Percentiles rank a stretch among this genome's conserved stretches.
Conservation (phyloP, 2,113 vertebrate species). For the Gopherus evgoodei region DNA sequence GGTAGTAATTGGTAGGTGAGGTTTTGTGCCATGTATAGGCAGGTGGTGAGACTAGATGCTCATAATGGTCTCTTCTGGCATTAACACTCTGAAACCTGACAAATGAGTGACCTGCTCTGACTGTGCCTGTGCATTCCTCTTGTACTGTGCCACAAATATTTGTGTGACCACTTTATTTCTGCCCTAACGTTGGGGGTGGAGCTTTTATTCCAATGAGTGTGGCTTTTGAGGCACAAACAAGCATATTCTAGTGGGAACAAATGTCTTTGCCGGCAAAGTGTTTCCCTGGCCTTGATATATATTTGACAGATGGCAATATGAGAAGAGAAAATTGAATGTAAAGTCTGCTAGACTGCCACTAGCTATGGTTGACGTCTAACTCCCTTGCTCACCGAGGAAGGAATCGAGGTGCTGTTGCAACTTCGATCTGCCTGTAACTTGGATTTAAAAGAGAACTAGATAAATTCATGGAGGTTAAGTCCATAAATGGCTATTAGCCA, state of each 20-base stretch:
- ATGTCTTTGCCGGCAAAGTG: background rate
- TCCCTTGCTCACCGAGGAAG: slow-evolving; percentile 27
- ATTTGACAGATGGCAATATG: background rate
- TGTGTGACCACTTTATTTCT: background rate
- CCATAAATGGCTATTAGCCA: no score
- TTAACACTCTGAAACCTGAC: background rate
- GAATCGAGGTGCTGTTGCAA: slow-evolving; percentile 25
- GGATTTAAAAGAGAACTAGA: no score
- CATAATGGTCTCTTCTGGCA: background rate
- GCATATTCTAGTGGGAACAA: no score
- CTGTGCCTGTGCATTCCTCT: background rate
- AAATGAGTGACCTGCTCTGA: background rate
- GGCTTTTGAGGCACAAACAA: no score
- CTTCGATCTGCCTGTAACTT: background rate
- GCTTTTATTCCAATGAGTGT: background rate
- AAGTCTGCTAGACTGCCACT: slow-evolving; percentile 30
- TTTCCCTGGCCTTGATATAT: background rate
- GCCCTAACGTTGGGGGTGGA: no score
- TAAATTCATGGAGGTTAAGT: no score
- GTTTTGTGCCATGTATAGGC: background rate
- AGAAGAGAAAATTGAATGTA: background rate
- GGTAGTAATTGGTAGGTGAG: background rate
- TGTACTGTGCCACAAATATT: background rate
- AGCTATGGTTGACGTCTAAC: background rate
- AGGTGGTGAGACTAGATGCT: background rate